Evolutionary conservation across 2,113 vertebrate genomes (phyloP), one percentile per base, ranked within the genome.

Genomic region (Cephalopterus ornatus): DNA sequence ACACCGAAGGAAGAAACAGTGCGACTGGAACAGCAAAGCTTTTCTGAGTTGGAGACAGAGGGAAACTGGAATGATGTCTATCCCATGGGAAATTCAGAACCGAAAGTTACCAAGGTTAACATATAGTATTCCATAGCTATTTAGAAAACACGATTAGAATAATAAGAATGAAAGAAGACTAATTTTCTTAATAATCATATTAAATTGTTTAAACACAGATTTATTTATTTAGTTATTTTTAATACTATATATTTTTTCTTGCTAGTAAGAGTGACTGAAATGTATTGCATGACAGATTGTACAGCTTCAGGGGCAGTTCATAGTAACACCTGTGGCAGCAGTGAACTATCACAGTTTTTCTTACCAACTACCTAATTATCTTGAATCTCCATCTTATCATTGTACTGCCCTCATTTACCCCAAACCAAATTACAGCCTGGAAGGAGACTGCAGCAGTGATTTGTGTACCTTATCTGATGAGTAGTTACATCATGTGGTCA

Each of bases 401-500:
- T 72, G 59, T 46, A 73, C 39, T 86, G 63, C 92, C 83, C 86
- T 94, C 79, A 81, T 88, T 97, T 85, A 97, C 91, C 82, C 65
- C 82, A 90, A 83, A 87, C 62, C 66, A 92, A 93, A 91, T 94
- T 96, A 88, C 76, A 92, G 65, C 87, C 96, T 95, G 65, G 49
- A 95, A 97, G 83, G 66, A 94, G 94, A 70, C 84, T 91, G 65
- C 53, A 88, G 72, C 35, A 52, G 88, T 92, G 84, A 95, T 93
- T 93, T 91, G 70, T 87, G 83, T 81, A 71, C 65, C 75, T 96
- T 96, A 91, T 88, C 94, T 94, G 95, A 92, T 93, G 72, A 94
- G 84, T 71, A 91, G 65, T 89, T 86, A 55, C 42, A 91, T 85
- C 95, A 92, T 85, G 66, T 89, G 91, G 90, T 93, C 92, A 88